Percentiles rank a stretch among this genome's conserved stretches.
These are phyloP conservation scores for Abramis brama DNA, from an alignment of 2,113 vertebrate species.

Conservation along the genomic window DNA sequence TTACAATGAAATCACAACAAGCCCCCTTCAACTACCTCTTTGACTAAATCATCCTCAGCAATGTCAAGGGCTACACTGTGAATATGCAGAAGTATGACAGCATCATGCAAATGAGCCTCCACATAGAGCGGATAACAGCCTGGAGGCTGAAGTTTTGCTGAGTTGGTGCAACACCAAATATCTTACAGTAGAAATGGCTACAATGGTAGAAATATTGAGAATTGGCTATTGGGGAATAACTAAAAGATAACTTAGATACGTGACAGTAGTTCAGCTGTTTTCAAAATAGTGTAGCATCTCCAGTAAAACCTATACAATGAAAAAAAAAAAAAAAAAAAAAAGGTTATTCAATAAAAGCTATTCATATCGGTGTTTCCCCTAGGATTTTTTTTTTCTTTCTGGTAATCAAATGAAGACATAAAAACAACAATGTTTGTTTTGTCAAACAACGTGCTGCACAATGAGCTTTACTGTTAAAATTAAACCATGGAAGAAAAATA, in stretches of 20 bases:
- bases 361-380: too few relatives aligned
- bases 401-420: too few relatives aligned
- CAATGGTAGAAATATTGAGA: background rate
- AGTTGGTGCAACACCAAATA: background rate
- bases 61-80: constrained; percentile 15
- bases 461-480: too few relatives aligned
- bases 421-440: too few relatives aligned
- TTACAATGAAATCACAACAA: constrained; percentile 27
- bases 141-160: background rate
- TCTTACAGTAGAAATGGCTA: background rate
- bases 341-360: background rate
- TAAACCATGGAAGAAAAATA: too few relatives aligned
- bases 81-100: constrained; percentile 11
- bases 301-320: background rate
- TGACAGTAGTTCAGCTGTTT: background rate
- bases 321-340: background rate
- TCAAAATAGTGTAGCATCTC: background rate
- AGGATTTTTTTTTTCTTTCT: too few relatives aligned
- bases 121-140: background rate
- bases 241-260: background rate
- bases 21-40: constrained; percentile 7
- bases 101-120: constrained; percentile 8
- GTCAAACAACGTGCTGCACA: too few relatives aligned
- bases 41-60: constrained; percentile 20
- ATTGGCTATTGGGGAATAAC: background rate